A percentile compares a stretch with the other conserved stretches of the same genome.
Conservation (phyloP, 2,888 invertebrate genomes). For the Protophormia terraenovae region DNA sequence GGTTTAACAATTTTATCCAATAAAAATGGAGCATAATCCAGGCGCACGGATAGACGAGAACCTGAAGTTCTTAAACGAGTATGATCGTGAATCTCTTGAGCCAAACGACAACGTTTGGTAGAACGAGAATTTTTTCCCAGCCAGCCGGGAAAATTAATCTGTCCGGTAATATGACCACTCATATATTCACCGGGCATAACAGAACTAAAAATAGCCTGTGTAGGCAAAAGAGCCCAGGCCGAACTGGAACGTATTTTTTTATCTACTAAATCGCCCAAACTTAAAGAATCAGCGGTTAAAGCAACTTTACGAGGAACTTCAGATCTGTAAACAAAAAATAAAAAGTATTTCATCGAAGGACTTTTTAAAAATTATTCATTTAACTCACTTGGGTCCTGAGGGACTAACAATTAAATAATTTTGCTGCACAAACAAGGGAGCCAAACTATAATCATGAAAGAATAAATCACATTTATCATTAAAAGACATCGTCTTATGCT, state of each 20-base stretch:
- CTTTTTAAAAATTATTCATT: neutral
- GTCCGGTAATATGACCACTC: constrained; percentile 89
- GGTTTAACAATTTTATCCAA: constrained; percentile 89
- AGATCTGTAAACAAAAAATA: constrained; percentile 66
- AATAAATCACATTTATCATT: constrained; percentile 94
- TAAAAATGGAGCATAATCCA: constrained; percentile 93
- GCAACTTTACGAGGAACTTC: constrained; percentile 87
- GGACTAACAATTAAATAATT: constrained; percentile 95
- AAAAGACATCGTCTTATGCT: constrained; percentile 89
- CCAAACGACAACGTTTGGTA: constrained; percentile 90
- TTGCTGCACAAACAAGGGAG: constrained; percentile 98
- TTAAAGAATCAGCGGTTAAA: constrained; percentile 92
- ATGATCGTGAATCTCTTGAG: constrained; percentile 93
- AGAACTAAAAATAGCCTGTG: constrained; percentile 93
- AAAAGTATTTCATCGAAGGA: neutral
- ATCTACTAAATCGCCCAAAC: constrained; percentile 92
- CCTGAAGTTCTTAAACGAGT: constrained; percentile 91
- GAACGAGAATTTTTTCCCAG: constrained; percentile 96
- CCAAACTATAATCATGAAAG: constrained; percentile 97
- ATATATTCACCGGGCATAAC: constrained; percentile 94
- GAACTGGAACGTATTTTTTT: constrained; percentile 89
- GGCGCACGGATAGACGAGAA: constrained; percentile 90
- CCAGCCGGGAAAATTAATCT: constrained; percentile 97
- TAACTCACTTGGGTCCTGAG: constrained; percentile 85
- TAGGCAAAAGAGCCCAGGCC: constrained; percentile 94